A percentile compares a stretch with the other conserved stretches of the same genome.
Evolutionary conservation across 1,140 invertebrate genomes (phyloP).

Genomic region (Trichogramma pretiosum): DNA sequence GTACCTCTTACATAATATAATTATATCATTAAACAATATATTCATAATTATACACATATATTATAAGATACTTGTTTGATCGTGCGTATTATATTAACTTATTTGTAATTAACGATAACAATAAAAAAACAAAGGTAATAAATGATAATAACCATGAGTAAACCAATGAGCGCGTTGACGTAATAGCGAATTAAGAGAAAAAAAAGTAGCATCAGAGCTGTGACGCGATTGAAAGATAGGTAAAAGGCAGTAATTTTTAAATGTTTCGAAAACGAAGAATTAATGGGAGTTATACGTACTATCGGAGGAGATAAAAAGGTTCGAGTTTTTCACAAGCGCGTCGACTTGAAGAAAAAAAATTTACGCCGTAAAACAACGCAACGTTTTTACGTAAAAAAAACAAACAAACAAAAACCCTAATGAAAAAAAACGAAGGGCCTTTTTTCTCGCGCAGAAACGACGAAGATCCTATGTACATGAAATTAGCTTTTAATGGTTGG

Average conservation of each 20-base stretch:
- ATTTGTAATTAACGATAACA: constrained; percentile 9
- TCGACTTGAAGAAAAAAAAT: not conserved
- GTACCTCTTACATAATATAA: constrained; percentile 14
- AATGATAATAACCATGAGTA: too few relatives aligned
- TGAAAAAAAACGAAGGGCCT: not conserved
- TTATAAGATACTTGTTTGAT: constrained; percentile 12
- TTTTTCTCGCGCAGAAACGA: constrained; percentile 11
- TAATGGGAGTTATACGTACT: not conserved
- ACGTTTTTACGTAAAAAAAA: not conserved
- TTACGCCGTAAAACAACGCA: not conserved
- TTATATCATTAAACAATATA: constrained; percentile 4
- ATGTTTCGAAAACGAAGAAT: constrained; percentile 12
- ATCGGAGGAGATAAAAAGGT: not conserved
- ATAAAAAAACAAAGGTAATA: constrained; percentile 15
- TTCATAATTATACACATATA: constrained; percentile 12
- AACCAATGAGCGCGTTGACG: constrained; percentile 3
- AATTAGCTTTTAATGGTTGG: too few relatives aligned
- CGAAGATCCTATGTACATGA: constrained; percentile 15
- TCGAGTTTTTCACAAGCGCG: not conserved
- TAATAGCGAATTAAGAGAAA: constrained; percentile 8
- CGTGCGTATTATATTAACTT: constrained; percentile 15
- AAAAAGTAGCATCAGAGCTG: constrained; percentile 18
- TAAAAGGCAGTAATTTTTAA: constrained; percentile 17
- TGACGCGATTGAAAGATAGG: constrained; percentile 18
- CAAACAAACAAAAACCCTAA: too few relatives aligned